phyloP scores from a whole-genome alignment of 1,140 invertebrate genomes.

The Bombus picipes region DNA sequence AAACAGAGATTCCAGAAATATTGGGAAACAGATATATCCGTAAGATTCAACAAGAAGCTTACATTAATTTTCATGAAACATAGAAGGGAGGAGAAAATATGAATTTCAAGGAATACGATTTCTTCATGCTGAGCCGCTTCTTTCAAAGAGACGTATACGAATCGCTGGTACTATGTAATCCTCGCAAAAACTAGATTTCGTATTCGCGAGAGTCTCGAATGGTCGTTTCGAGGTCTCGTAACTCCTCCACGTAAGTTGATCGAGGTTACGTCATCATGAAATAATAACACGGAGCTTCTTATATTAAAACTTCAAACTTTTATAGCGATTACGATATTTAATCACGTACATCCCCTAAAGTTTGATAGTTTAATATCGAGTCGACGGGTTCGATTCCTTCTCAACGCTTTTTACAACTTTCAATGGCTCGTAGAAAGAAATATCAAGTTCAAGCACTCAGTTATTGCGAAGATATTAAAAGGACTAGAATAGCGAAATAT shows the following conservation, averaged over 20 bases:
- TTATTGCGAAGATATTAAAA: not conserved
- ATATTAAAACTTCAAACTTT: not conserved
- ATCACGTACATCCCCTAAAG: too few relatives aligned
- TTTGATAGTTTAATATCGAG: not conserved
- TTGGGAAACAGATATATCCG: not conserved
- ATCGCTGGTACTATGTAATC: not conserved
- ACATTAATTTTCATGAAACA: conserved; percentile 15
- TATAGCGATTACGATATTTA: not conserved
- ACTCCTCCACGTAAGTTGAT: not conserved
- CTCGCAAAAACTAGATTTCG: not conserved
- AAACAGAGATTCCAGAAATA: not conserved
- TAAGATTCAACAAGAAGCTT: not conserved
- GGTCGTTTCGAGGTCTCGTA: not conserved
- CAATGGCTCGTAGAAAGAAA: not conserved
- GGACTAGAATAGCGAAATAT: too few relatives aligned
- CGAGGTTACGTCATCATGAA: not conserved
- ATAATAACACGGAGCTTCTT: not conserved
- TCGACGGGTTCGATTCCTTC: not conserved
- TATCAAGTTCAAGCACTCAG: not conserved
- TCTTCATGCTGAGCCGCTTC: not conserved
- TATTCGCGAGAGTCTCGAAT: not conserved
- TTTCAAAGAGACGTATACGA: not conserved
- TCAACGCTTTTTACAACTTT: not conserved
- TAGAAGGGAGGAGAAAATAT: not conserved
- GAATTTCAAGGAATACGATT: conserved; percentile 16